phyloP scores from a whole-genome alignment of 2,797 vertebrate genomes.

The Acanthornis magna region DNA sequence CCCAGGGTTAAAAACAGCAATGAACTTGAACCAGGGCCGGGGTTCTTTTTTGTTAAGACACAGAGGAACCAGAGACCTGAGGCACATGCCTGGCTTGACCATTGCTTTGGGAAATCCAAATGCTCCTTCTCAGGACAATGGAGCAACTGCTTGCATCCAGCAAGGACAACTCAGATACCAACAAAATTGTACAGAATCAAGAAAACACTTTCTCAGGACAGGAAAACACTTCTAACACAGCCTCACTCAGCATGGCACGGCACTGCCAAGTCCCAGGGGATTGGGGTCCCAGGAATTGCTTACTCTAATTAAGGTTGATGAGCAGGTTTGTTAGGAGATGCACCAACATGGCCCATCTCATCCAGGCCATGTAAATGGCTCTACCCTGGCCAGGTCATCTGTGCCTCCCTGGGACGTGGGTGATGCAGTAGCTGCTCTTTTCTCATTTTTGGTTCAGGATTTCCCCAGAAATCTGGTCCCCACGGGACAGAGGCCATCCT shows the following conservation, averaged over 20 bases:
- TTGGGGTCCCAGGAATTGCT: background rate
- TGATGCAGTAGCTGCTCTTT: background rate
- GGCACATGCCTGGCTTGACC: accelerated
- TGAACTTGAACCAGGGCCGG: background rate
- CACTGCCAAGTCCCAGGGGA: background rate
- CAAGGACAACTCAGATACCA: background rate
- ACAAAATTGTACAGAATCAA: background rate
- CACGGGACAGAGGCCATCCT: background rate
- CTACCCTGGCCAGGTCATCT: background rate
- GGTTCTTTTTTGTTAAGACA: background rate
- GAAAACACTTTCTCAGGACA: background rate
- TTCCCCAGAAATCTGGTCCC: background rate
- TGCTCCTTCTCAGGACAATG: accelerated
- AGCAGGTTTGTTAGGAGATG: background rate
- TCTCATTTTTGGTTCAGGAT: background rate
- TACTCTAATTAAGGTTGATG: background rate
- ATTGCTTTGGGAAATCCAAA: background rate
- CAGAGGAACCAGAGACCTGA: background rate
- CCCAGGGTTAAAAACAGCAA: background rate
- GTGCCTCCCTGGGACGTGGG: accelerated
- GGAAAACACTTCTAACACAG: background rate
- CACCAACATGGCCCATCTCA: accelerated
- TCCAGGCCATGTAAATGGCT: accelerated
- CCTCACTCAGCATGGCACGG: background rate
- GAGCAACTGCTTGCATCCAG: background rate